Evolutionary conservation across 2,888 invertebrate genomes (phyloP), one percentile per base, ranked within the genome.

Genomic region (Cantharis rufa): DNA sequence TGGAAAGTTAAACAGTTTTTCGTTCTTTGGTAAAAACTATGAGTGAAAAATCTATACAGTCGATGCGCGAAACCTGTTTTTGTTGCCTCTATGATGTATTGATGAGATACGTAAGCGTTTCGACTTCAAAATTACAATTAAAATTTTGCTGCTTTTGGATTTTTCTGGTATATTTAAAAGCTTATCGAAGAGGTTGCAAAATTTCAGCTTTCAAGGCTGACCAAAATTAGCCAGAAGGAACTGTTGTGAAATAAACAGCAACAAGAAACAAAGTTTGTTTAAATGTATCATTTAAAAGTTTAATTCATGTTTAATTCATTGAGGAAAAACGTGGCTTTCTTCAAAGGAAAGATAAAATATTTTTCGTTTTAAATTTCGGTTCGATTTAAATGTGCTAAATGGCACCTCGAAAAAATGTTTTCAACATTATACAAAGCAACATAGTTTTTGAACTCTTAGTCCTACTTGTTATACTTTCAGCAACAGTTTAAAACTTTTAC

Each of bases 381-480:
- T 21, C 21, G 15, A 21, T 64, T 64, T 21, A 64, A 64, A 64
- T 64, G 64, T 21, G 64, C 64, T 18, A 64, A 18, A 64, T 64
- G 64, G 18, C 10, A 21, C 16, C 13, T 10, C 13, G 7, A 71
- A 70, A 78, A 78, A 78, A 82, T 84, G 81, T 82, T 82, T 83
- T 80, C 80, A 78, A 81, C 84, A 84, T 84, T 82, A 84, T 81
- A 82, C 82, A 79, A 66, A 78, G 61, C 81, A 80, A 82, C 84
- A 85, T 84, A 85, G 85, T 85, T 85, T 82, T 74, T 81, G 78
- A 83, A 83, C 84, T 84, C 85, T 85, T 84, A 84, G 83, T 82
- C 84, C 85, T 84, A 85, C 85, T 85, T 86, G 85, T 84, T 84
- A 85, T 85, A 86, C 86, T 86, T 86, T 83, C 84, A 83, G 84